Evolutionary conservation across 1,140 invertebrate genomes (phyloP).

Genomic region (Helicoverpa zea): DNA sequence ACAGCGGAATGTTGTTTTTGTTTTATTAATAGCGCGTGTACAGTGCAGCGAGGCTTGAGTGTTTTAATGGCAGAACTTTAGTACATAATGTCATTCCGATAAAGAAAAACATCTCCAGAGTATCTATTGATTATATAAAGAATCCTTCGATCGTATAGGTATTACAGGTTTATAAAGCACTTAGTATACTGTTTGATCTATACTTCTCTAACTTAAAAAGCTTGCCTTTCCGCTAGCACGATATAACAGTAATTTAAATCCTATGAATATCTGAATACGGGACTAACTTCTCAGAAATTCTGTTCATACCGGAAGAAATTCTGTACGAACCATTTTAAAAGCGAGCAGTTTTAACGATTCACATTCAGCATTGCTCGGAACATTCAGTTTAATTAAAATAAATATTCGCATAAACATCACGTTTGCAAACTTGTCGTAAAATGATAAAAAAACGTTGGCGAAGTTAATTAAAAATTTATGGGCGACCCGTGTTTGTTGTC

Average conservation of each 20-base stretch:
- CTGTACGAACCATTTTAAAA: not conserved
- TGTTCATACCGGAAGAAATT: slow-evolving; percentile 5
- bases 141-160: too few relatives aligned
- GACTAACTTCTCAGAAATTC: not conserved
- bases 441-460: slow-evolving; percentile 37
- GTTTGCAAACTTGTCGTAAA: slow-evolving; percentile 34
- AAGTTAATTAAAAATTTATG: slow-evolving; percentile 48
- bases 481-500: slow-evolving; percentile 38
- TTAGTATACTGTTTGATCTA: too few relatives aligned
- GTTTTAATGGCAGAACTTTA: too few relatives aligned
- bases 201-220: too few relatives aligned
- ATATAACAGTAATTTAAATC: too few relatives aligned
- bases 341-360: not conserved
- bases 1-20: slow-evolving; percentile 6
- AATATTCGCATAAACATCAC: slow-evolving; percentile 24
- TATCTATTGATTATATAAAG: too few relatives aligned
- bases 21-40: not conserved
- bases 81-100: too few relatives aligned
- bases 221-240: too few relatives aligned
- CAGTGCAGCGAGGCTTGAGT: not conserved
- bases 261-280: too few relatives aligned
- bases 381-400: slow-evolving; percentile 23
- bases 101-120: too few relatives aligned
- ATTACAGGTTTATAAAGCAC: too few relatives aligned
- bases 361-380: slow-evolving; percentile 12